Base-by-base conservation (phyloP, 2,888 invertebrate species). In the Toxonevra muliebris region DNA sequence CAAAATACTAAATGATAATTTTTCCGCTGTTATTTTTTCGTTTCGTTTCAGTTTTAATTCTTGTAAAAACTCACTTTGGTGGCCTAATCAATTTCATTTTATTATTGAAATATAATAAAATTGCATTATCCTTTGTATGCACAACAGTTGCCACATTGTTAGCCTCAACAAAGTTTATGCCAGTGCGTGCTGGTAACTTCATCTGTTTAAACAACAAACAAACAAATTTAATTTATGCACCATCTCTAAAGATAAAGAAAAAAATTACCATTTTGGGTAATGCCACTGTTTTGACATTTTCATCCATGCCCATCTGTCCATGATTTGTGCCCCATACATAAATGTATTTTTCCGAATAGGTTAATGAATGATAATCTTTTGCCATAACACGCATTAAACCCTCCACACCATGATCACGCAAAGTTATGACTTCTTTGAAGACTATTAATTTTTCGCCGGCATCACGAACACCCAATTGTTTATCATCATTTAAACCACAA, bases 281-380 rank as follows among this genome's bases (percentile, higher is more conserved):
- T 40, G 71, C 20, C 11, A 83, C 74, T 0, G 69, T 67, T 30
- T 78, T 77, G 0, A 68, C 71, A 43, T 74, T 74, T 1, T 73
- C 67, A 60, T 73, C 77, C 53, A 80, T 65, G 1, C 94, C 94
- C 76, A 95, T 85, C 79, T 96, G 95, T 0, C 96, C 96, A 62
- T 90, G 88, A 86, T 96, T 94, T 3, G 89, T 86, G 1, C 96
- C 96, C 91, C 93, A 95, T 0, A 93, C 91, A 82, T 90, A 94
- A 0, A 94, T 84, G 1, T 87, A 87, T 41, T 87, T 82, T 0
- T 83, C 69, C 81, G 89, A 88, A 89, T 92, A 88, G 13, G 89
- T 89, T 1, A 92, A 89, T 0, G 92, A 91, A 84, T 95, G 94
- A 70, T 88, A 90, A 11, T 91, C 87, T 1, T 90, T 90, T 8